Conservation (phyloP, 2,113 vertebrate genomes). For the Carassius gibelio region DNA sequence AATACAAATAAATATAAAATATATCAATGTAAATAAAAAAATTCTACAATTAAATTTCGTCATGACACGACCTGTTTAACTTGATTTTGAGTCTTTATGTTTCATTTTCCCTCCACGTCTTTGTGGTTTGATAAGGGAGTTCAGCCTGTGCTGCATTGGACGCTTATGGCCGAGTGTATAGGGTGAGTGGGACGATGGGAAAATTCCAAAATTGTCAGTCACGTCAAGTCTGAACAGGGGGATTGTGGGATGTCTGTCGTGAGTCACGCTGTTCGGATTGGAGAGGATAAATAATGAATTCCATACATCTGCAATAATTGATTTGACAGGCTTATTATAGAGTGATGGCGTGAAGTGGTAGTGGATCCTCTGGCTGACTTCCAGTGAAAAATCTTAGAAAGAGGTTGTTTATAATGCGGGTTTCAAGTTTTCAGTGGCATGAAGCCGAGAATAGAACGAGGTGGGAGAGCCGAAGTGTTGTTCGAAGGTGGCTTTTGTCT, state of each 20-base stretch:
- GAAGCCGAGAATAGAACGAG: background rate
- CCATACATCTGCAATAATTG: constrained; percentile 22
- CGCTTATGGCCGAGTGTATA: background rate
- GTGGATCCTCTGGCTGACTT: background rate
- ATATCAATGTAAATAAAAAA: background rate
- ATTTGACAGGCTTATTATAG: constrained; percentile 6
- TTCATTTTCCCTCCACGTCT: background rate
- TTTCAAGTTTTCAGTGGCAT: background rate
- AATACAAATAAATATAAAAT: too few relatives aligned
- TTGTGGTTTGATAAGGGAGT: background rate
- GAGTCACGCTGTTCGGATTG: constrained; percentile 11
- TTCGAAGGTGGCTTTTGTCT: background rate
- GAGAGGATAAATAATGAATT: constrained; percentile 16
- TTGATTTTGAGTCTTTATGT: background rate
- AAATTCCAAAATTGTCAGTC: constrained; percentile 38
- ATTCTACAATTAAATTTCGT: background rate
- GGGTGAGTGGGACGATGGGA: constrained; percentile 28
- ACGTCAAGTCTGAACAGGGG: constrained; percentile 18
- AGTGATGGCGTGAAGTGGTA: background rate
- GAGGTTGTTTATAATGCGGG: background rate
- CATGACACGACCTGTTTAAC: background rate
- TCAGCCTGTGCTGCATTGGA: background rate
- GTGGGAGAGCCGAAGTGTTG: constrained; percentile 14
- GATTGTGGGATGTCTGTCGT: constrained; percentile 29
- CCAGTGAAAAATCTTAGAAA: background rate